phyloP scores from a whole-genome alignment of 2,888 invertebrate genomes.

The Stenolophus ochropezus region DNA sequence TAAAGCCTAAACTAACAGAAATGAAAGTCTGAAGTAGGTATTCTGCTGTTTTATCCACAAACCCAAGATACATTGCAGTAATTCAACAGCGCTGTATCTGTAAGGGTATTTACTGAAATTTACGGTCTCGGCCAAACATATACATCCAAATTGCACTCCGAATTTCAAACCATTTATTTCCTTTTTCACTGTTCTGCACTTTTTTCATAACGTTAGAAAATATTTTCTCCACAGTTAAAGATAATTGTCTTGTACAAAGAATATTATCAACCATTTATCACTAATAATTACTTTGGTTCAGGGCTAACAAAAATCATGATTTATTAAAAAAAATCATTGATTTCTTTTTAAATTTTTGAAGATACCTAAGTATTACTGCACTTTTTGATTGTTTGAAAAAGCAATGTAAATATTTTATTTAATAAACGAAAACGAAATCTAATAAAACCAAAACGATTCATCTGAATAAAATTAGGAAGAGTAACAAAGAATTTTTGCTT shows the following conservation, averaged over 20 bases:
- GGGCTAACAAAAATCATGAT: too few relatives aligned
- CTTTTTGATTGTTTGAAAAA: too few relatives aligned
- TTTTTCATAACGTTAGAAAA: slow-evolving; percentile 65
- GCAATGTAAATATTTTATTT: too few relatives aligned
- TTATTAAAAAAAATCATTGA: too few relatives aligned
- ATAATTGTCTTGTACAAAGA: slow-evolving; percentile 68
- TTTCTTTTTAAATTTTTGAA: too few relatives aligned
- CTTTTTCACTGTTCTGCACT: slow-evolving; percentile 63
- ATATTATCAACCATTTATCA: slow-evolving; percentile 68
- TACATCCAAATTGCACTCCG: slow-evolving; percentile 68
- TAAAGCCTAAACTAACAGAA: slow-evolving; percentile 29
- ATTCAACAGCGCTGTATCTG: slow-evolving; percentile 62
- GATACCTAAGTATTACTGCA: too few relatives aligned
- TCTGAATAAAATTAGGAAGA: too few relatives aligned
- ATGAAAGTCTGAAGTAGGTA: slow-evolving; percentile 29
- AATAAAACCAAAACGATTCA: too few relatives aligned
- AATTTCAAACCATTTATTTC: slow-evolving; percentile 67
- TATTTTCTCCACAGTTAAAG: slow-evolving; percentile 68
- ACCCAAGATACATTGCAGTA: slow-evolving; percentile 50
- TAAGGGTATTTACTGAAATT: slow-evolving; percentile 68
- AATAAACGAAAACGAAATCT: too few relatives aligned
- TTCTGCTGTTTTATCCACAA: slow-evolving; percentile 36
- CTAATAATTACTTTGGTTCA: too few relatives aligned
- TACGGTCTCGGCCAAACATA: slow-evolving; percentile 68
- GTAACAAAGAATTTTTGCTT: too few relatives aligned